Base-by-base conservation (phyloP, 2,888 invertebrate genomes). In the Chloroclystis v-ata region DNA sequence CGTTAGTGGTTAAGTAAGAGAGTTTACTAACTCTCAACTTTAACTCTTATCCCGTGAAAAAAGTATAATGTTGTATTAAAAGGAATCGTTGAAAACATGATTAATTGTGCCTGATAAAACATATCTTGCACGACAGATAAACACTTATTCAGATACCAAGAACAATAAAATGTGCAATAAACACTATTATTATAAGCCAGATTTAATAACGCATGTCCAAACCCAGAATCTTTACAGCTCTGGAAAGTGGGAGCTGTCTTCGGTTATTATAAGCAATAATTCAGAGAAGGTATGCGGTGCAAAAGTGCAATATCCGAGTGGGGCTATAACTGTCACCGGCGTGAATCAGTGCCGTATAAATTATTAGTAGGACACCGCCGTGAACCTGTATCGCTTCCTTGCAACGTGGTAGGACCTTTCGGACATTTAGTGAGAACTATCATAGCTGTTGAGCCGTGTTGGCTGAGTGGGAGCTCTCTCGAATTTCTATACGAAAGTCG, bases 311-410 rank as follows among this genome's bases (percentile, higher is more conserved):
- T 82, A 83, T 82, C 79, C 77, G 75, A 75, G 67, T 70, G 56
- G 66, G 67, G 80, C 83, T 78, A 82, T 82, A 82, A 82, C 79
- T 80, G 82, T 84, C 82, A 80, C 71, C 82, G 63, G 71, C 76
- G 85, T 84, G 84, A 86, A 85, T 87, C 85, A 85, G 73, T 75
- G 75, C 67, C 63, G 56, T 66, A 83, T 85, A 85, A 84, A 84
- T 85, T 76, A 67, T 50, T 33, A 59, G 60, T 63, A 65, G 72
- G 77, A 82, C 82, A 73, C 75, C 40, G 40, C 26, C 26, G 28
- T 4, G 43, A 43, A 50, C 39, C 46, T 30, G 40, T 29, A 45
- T 43, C 39, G 49, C 33, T 29, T 37, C 49, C 44, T 41, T 44
- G 32, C 32, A 5, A 20, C 20, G 20, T 5, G 20, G 5, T 20